A percentile compares a stretch with the other conserved stretches of the same genome.
Conservation (phyloP, 2,113 vertebrate genomes). For the Poecilia latipinna region DNA sequence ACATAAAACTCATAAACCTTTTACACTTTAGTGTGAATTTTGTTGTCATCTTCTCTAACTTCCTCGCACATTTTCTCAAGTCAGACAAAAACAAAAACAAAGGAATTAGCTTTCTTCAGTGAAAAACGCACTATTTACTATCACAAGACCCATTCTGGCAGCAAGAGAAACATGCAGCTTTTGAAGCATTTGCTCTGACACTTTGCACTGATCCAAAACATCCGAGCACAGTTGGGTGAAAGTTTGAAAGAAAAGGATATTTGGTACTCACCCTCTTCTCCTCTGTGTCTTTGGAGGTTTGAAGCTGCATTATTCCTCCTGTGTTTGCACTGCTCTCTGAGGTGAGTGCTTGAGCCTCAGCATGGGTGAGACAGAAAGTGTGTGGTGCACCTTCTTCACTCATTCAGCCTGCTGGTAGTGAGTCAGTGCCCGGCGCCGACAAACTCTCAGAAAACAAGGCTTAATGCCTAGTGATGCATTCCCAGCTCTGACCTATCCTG, state of each 20-base stretch:
- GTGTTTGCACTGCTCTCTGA: constrained; percentile 37
- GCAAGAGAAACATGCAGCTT: constrained; percentile 26
- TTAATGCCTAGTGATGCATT: constrained; percentile 42
- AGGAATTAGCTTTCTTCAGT: constrained; percentile 24
- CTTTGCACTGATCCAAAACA: constrained; percentile 26
- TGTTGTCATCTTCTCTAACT: not conserved
- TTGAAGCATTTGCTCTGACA: constrained; percentile 45
- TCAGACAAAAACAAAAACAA: constrained; percentile 30
- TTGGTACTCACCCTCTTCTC: constrained; percentile 71
- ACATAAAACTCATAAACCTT: not conserved
- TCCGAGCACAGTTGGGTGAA: constrained; percentile 23
- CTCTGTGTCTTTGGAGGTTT: constrained; percentile 58
- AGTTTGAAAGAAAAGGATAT: not conserved
- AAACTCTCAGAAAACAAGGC: constrained; percentile 29
- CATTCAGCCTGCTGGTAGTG: constrained; percentile 60
- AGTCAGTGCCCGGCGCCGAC: constrained; percentile 49
- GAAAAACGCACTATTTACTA: constrained; percentile 16
- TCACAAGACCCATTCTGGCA: constrained; percentile 46
- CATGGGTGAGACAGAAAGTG: constrained; percentile 47
- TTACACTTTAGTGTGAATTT: not conserved
- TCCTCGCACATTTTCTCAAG: constrained; percentile 39
- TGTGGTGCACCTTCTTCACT: constrained; percentile 59
- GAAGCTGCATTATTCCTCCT: constrained; percentile 72
- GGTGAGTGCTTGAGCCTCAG: constrained; percentile 56
- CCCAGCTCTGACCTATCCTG: constrained; percentile 6